Conservation (phyloP, 2,888 invertebrate genomes). For the Crioceris asparagi region DNA sequence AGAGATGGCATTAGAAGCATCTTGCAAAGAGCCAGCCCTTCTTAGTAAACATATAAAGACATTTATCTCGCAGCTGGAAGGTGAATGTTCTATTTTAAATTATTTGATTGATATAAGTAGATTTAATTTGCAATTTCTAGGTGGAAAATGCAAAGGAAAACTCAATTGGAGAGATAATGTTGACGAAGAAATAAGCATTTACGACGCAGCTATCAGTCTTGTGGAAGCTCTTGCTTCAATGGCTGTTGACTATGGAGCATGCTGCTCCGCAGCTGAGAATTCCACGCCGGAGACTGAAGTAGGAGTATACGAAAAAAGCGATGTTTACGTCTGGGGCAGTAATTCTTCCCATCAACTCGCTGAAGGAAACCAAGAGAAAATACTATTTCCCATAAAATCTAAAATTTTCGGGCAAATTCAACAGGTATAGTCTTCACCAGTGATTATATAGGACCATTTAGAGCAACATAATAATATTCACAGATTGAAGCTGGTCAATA, state of each 20-base stretch:
- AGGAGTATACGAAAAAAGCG: slow-evolving; percentile 35
- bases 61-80: slow-evolving; percentile 27
- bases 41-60: slow-evolving; percentile 31
- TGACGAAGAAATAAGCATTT: slow-evolving; percentile 32
- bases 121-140: too few relatives aligned
- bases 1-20: slow-evolving; percentile 44
- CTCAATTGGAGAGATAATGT: slow-evolving; percentile 13
- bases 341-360: slow-evolving; percentile 54
- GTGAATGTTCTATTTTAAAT: too few relatives aligned
- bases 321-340: slow-evolving; percentile 54
- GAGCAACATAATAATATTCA: too few relatives aligned
- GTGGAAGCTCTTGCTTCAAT: slow-evolving; percentile 42
- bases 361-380: slow-evolving; percentile 49
- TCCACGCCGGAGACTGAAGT: slow-evolving; percentile 20
- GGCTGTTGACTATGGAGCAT: slow-evolving; percentile 37
- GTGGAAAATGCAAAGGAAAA: slow-evolving; percentile 21
- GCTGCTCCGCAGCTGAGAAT: slow-evolving; percentile 27
- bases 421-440: slow-evolving; percentile 43
- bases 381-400: slow-evolving; percentile 45
- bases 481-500: slow-evolving; percentile 54
- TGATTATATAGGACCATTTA: too few relatives aligned
- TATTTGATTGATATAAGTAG: too few relatives aligned
- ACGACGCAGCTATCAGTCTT: slow-evolving; percentile 44
- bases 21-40: slow-evolving; percentile 17
- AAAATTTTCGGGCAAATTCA: slow-evolving; percentile 47